Base-by-base conservation (phyloP, 2,113 vertebrate species). In the Mystacornis crossleyi region DNA sequence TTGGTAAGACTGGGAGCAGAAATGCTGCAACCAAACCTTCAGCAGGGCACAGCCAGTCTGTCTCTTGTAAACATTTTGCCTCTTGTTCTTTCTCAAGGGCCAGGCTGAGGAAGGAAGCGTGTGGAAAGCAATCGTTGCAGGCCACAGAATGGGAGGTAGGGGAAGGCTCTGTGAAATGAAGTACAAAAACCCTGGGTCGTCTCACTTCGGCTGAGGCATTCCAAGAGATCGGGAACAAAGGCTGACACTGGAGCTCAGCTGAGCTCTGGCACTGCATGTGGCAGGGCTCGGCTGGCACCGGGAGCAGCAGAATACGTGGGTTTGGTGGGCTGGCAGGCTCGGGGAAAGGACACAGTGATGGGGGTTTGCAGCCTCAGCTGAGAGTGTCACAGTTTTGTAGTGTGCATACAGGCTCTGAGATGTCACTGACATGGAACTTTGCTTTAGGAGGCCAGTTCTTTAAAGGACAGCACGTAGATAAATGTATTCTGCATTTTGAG, bases 41-140 rank as follows among this genome's bases (percentile, higher is more conserved):
- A 33, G 58, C 87, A 93, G 70, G 45, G 70, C 4, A 5, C 84
- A 54, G 78, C 80, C 75, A 61, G 80, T 36, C 47, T 85, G n/a
- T 71, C 10, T 47, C 74, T 61, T 82, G 88, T 77, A 87, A 95
- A 94, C 86, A 50, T 95, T 95, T 93, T 93, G 50, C 34, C 50
- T 95, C 61, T 91, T 43, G 34, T 80, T 89, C 81, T 91, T 92
- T 96, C 79, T 73, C 69, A 91, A 86, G 81, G 55, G 57, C 75
- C 43, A 42, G 82, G 45, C 57, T 92, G 26, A 57, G 69, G 95
- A 94, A 82, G 53, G 43, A 19, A 83, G 89, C 16, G 29, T 90
- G 90, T 81, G 95, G 96, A 94, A 71, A 92, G 77, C 67, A 43
- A 8, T 86, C 42, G 12, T 42, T 70, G 71, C 70, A 42, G 62